A percentile compares a stretch with the other conserved stretches of the same genome.
phyloP scores from a whole-genome alignment of 2,797 vertebrate genomes.

The Poeciliopsis presidionis region DNA sequence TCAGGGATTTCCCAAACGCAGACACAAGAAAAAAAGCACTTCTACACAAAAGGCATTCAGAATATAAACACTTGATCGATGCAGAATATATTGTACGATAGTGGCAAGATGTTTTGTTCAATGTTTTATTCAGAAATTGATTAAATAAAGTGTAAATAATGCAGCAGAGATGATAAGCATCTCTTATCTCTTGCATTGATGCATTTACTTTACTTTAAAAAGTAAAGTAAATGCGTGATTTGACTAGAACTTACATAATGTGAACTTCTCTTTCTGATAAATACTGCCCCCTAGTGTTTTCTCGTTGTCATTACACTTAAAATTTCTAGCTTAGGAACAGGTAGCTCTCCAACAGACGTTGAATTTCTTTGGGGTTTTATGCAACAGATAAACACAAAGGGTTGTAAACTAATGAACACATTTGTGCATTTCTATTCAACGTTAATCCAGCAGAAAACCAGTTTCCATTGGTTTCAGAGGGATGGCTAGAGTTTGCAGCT shows the following conservation, averaged over 20 bases:
- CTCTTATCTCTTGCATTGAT: no score
- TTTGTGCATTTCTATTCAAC: background rate
- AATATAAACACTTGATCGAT: background rate
- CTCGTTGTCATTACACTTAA: background rate
- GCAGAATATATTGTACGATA: background rate
- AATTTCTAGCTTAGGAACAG: background rate
- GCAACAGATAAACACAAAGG: background rate
- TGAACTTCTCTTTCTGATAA: slow-evolving; percentile 16
- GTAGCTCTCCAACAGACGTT: background rate
- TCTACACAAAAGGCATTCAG: background rate
- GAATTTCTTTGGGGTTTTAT: background rate
- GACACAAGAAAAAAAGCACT: background rate
- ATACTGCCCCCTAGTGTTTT: background rate
- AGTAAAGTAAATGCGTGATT: background rate
- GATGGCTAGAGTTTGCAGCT: no score
- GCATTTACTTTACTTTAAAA: no score
- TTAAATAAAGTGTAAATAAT: background rate
- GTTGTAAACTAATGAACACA: background rate
- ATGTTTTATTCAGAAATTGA: background rate
- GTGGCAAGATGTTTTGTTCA: background rate
- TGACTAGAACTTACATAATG: background rate
- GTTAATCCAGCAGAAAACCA: background rate
- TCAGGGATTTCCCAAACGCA: background rate
- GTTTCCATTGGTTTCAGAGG: no score
- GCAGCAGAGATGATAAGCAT: background rate